These are phyloP conservation scores for Macrobrachium nipponense DNA, from an alignment of 1,140 invertebrate species.

Conservation along the genomic window DNA sequence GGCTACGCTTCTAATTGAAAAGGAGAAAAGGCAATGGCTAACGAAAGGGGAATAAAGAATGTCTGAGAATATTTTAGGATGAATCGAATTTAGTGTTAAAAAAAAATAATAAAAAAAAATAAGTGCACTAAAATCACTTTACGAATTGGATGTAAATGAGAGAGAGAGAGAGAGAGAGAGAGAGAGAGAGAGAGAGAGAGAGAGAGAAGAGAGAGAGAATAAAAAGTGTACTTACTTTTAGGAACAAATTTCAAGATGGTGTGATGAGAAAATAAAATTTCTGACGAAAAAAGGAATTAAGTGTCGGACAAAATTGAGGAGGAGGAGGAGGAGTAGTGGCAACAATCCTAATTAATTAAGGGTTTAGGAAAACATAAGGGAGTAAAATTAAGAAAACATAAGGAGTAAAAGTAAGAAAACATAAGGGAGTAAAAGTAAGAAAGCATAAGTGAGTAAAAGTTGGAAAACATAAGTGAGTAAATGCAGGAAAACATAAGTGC, in stretches of 20 bases:
- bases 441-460: no score
- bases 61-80: neutral
- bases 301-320: neutral
- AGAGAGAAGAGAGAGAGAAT: neutral
- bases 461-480: no score
- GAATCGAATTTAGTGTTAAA: no score
- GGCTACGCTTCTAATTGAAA: neutral
- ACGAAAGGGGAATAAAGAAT: neutral
- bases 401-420: no score
- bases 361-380: no score
- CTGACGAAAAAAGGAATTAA: neutral
- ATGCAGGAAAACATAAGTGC: no score
- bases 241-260: neutral
- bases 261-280: neutral
- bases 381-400: no score
- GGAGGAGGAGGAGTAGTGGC: no score
- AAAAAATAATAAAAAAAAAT: neutral
- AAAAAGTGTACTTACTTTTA: neutral
- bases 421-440: no score
- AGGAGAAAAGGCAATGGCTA: neutral
- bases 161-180: slow-evolving; percentile 10
- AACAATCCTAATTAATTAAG: neutral
- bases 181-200: slow-evolving; percentile 17
- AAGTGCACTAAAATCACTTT: no score
- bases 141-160: no score